A percentile compares a stretch with the other conserved stretches of the same genome.
phyloP scores from a whole-genome alignment of 2,113 vertebrate species.

The Rhinichthys klamathensis region DNA sequence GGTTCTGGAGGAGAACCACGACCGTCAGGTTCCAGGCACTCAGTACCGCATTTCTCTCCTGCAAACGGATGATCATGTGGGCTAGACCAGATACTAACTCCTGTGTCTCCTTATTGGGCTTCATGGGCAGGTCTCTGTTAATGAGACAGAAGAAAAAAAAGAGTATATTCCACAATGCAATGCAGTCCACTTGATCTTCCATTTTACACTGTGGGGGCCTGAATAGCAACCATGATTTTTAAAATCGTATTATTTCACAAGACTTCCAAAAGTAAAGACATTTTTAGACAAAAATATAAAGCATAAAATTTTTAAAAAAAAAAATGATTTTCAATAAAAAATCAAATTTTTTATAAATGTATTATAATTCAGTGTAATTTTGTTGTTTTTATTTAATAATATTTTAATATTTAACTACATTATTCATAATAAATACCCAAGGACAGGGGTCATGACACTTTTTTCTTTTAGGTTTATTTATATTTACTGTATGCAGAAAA shows the following conservation, averaged over 20 bases:
- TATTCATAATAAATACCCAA: no score
- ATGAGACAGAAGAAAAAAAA: background rate
- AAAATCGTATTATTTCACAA: slow-evolving; percentile 42
- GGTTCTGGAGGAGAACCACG: slow-evolving; percentile 84
- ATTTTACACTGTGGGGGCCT: background rate
- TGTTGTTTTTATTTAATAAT: no score
- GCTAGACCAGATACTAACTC: slow-evolving; percentile 84
- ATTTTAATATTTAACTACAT: no score
- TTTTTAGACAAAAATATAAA: no score
- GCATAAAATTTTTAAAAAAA: no score
- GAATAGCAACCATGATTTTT: slow-evolving; percentile 54
- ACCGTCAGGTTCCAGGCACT: slow-evolving; percentile 86
- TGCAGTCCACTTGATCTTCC: background rate
- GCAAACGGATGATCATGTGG: slow-evolving; percentile 83
- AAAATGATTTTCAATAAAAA: no score
- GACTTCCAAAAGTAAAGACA: no score
- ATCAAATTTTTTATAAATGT: no score
- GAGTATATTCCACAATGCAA: background rate
- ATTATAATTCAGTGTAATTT: no score
- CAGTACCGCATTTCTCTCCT: slow-evolving; percentile 85
- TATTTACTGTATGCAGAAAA: no score
- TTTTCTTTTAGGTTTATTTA: no score
- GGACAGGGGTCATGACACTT: no score
- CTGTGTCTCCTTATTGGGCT: slow-evolving; percentile 79
- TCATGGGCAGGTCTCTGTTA: slow-evolving; percentile 86